These are phyloP conservation scores for Nothura maculosa DNA, from an alignment of 2,797 vertebrate genomes.

Conservation along the genomic window DNA sequence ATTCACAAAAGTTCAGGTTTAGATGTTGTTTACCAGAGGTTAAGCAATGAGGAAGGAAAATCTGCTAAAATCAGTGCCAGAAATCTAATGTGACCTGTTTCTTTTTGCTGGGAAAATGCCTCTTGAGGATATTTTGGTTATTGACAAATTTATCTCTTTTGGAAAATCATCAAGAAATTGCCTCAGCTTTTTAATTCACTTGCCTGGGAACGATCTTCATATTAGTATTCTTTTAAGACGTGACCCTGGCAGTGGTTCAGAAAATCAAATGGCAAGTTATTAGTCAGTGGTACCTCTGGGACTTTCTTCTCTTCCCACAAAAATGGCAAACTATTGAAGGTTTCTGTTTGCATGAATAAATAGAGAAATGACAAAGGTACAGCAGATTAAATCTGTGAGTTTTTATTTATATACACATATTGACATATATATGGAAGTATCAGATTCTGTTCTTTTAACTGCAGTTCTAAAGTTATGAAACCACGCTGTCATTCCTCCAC, in stretches of 20 bases:
- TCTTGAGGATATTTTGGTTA: background rate
- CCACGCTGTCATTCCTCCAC: background rate
- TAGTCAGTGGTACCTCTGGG: background rate
- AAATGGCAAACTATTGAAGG: background rate
- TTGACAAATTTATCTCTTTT: background rate
- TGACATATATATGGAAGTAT: background rate
- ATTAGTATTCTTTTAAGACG: background rate
- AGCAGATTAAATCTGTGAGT: background rate
- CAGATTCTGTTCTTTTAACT: background rate
- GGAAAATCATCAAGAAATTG: background rate
- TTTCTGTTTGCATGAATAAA: conserved; percentile 2
- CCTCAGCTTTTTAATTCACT: background rate
- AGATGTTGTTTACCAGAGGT: background rate
- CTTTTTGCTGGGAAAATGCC: background rate
- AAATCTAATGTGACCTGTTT: background rate
- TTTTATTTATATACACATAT: background rate
- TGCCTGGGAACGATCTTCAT: background rate
- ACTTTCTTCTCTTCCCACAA: background rate
- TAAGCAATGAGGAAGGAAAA: background rate
- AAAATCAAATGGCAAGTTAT: background rate
- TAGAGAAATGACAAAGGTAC: background rate
- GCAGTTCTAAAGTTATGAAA: background rate
- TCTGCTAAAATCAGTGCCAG: background rate
- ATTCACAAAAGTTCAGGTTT: background rate
- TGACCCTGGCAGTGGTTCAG: background rate